These are phyloP conservation scores for Microcebus tavaratra DNA, from an alignment of 2,113 vertebrate species.

Conservation along the genomic window DNA sequence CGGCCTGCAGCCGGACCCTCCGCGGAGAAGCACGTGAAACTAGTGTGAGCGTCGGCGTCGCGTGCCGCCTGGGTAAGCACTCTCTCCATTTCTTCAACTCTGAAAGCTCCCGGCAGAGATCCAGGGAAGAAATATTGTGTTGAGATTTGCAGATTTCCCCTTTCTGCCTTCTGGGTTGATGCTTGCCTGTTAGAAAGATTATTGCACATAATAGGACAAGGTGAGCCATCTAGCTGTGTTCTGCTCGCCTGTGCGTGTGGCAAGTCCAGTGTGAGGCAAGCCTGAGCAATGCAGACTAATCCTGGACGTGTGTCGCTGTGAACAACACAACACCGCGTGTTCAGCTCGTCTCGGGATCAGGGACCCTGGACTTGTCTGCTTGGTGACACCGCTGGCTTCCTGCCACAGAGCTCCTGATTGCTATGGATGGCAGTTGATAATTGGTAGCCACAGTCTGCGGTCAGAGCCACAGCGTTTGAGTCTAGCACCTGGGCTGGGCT, in stretches of 20 bases:
- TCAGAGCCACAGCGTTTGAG: conserved; percentile 51
- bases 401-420: conserved; percentile 44
- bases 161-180: not conserved
- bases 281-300: not conserved
- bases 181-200: conserved; percentile 24
- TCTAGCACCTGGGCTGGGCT: conserved; percentile 67
- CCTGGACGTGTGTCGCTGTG: not conserved
- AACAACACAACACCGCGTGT: not conserved
- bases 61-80: conserved; percentile 51
- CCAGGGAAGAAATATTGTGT: not conserved
- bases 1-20: not conserved
- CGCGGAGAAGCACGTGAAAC: conserved; percentile 39
- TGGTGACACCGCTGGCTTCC: conserved; percentile 40
- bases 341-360: not conserved
- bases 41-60: not conserved
- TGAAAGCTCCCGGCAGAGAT: conserved; percentile 12
- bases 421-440: conserved; percentile 65
- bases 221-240: not conserved
- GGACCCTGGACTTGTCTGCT: conserved; percentile 44
- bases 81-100: not conserved
- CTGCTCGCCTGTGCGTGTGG: not conserved
- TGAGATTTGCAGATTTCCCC: not conserved
- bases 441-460: conserved; percentile 64
- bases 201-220: not conserved
- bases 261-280: not conserved